Percentiles rank a stretch among this genome's conserved stretches.
phyloP scores from a whole-genome alignment of 2,113 vertebrate genomes.

The Pseudorasbora parva region DNA sequence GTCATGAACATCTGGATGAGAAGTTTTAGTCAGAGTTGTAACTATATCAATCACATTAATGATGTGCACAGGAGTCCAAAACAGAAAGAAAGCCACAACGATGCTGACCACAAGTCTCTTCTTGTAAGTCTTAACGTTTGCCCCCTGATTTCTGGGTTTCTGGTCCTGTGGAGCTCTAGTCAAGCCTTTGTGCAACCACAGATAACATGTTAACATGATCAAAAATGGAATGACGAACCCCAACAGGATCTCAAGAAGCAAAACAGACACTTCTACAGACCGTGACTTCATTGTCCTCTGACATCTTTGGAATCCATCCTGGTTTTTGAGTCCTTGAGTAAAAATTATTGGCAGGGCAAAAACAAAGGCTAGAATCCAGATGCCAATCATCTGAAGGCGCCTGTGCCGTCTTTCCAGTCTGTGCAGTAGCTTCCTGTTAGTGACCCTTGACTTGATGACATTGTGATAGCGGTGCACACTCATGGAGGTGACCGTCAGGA shows the following conservation, averaged over 20 bases:
- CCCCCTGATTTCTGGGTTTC: not conserved
- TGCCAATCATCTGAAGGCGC: conserved; percentile 55
- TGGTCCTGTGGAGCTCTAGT: not conserved
- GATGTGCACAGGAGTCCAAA: conserved; percentile 74
- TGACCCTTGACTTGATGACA: conserved; percentile 64
- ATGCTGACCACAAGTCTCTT: conserved; percentile 69
- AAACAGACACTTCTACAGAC: conserved; percentile 45
- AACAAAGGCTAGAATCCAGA: conserved; percentile 52
- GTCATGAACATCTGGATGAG: conserved; percentile 1
- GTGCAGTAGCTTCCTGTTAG: conserved; percentile 54
- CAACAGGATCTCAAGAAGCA: conserved; percentile 70
- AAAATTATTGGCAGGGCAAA: conserved; percentile 62
- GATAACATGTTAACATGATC: conserved; percentile 68
- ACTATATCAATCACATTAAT: conserved; percentile 69
- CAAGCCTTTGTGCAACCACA: conserved; percentile 66
- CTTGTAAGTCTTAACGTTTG: not conserved
- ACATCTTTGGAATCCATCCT: rapidly evolving
- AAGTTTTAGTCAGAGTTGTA: conserved; percentile 47
- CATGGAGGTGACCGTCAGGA: conserved; percentile 73
- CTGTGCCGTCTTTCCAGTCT: conserved; percentile 40
- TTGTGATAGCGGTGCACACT: conserved; percentile 69
- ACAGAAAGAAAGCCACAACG: conserved; percentile 68
- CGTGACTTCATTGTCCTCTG: no score
- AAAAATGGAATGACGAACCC: conserved; percentile 72
- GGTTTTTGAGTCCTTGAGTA: conserved; percentile 59